phyloP scores from a whole-genome alignment of 2,888 invertebrate species.

The Tenthredo amoena region DNA sequence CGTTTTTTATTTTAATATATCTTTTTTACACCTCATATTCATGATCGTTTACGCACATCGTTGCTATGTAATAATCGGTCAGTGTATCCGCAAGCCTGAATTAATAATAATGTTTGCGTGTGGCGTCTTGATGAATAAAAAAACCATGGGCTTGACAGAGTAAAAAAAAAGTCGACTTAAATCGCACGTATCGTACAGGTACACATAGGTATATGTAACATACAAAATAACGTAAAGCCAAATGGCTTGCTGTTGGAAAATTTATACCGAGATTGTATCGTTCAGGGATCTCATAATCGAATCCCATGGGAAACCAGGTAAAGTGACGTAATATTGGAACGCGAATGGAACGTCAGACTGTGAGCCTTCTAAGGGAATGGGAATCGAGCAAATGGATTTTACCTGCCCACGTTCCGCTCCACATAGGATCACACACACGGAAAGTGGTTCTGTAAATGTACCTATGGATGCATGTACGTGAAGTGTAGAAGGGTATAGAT shows the following conservation, averaged over 20 bases:
- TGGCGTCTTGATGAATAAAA: background rate
- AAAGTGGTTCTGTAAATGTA: background rate
- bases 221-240: too few species aligned
- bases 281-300: background rate
- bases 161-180: too few species aligned
- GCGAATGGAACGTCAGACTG: conserved; percentile 19
- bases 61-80: background rate
- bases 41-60: conserved; percentile 3
- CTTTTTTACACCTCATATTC: background rate
- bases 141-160: too few species aligned
- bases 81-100: conserved; percentile 8
- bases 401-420: conserved; percentile 60
- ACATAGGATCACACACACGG: background rate
- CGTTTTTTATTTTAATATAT: background rate
- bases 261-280: background rate
- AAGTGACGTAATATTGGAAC: conserved; percentile 56
- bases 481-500: background rate
- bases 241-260: background rate
- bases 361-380: conserved; percentile 59
- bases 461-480: background rate
- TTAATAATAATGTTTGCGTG: conserved; percentile 31
- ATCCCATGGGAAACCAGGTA: conserved; percentile 9
- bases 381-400: conserved; percentile 54
- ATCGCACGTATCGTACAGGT: too few species aligned
- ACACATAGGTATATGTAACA: too few species aligned